Conservation (phyloP, 2,113 vertebrate genomes). For the Ciconia stormi region DNA sequence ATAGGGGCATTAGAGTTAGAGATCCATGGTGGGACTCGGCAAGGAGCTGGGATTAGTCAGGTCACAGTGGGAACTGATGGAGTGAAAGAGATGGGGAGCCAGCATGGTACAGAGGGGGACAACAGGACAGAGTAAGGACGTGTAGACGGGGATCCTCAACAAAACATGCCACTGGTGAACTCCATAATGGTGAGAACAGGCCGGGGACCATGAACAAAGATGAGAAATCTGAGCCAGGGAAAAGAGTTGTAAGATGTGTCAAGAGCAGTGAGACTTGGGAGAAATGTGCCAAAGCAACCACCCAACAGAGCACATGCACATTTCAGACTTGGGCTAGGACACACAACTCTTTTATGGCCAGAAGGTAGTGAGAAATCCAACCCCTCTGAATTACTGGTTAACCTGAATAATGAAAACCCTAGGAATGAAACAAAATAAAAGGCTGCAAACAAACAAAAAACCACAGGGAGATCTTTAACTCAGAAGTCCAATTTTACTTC, state of each 20-base stretch:
- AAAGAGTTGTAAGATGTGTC: neutral
- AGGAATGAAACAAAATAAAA: neutral
- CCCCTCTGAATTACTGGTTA: neutral
- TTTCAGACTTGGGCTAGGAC: neutral
- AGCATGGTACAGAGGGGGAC: neutral
- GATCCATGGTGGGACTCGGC: neutral
- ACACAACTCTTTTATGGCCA: rapidly evolving
- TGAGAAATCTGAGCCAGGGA: neutral
- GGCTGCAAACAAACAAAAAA: neutral
- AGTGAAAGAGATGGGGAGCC: neutral
- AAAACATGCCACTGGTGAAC: neutral
- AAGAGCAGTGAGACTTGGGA: neutral
- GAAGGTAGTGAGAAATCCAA: neutral
- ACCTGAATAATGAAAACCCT: neutral
- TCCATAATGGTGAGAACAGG: neutral
- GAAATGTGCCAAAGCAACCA: neutral
- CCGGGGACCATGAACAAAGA: neutral
- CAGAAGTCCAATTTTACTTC: neutral
- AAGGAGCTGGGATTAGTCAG: neutral
- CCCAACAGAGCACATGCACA: neutral
- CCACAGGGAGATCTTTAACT: neutral
- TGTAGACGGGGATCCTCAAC: neutral
- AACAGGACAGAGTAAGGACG: rapidly evolving
- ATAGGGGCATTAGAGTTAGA: neutral
- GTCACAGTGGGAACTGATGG: rapidly evolving